Conservation (phyloP, 1,140 invertebrate genomes). For the Philotrypesis tridentata region DNA sequence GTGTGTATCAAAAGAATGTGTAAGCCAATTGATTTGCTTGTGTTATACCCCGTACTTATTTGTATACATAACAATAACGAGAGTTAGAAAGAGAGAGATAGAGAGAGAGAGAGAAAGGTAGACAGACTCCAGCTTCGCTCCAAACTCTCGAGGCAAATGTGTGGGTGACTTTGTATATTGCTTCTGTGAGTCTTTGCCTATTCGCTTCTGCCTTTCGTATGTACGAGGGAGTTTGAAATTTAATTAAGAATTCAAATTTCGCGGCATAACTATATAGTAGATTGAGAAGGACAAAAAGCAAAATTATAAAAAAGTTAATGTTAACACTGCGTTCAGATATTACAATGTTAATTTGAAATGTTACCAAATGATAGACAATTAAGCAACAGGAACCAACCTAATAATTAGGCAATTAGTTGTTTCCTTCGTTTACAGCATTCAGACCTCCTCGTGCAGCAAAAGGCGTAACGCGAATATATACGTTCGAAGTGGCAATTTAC, state of each 20-base stretch:
- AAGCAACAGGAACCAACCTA: too few species aligned
- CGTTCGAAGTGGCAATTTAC: background rate
- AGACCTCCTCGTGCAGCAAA: too few species aligned
- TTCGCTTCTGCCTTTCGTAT: background rate
- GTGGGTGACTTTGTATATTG: conserved; percentile 29
- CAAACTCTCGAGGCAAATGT: conserved; percentile 24
- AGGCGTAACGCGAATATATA: background rate
- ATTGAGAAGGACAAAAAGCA: too few species aligned
- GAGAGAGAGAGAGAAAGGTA: background rate
- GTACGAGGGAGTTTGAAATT: too few species aligned
- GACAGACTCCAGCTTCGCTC: background rate
- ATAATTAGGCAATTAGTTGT: too few species aligned
- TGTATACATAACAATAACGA: conserved; percentile 18
- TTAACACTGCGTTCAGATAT: too few species aligned
- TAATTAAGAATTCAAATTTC: too few species aligned
- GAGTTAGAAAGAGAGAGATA: background rate
- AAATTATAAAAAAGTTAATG: too few species aligned
- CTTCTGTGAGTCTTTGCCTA: background rate
- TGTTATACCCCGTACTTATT: background rate
- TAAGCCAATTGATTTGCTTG: conserved; percentile 38
- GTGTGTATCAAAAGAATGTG: conserved; percentile 57
- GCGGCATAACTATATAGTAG: too few species aligned
- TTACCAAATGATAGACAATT: too few species aligned
- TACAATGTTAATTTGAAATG: too few species aligned
- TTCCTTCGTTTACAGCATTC: too few species aligned